phyloP scores from a whole-genome alignment of 2,113 vertebrate species.

The Myrmecobius fasciatus region DNA sequence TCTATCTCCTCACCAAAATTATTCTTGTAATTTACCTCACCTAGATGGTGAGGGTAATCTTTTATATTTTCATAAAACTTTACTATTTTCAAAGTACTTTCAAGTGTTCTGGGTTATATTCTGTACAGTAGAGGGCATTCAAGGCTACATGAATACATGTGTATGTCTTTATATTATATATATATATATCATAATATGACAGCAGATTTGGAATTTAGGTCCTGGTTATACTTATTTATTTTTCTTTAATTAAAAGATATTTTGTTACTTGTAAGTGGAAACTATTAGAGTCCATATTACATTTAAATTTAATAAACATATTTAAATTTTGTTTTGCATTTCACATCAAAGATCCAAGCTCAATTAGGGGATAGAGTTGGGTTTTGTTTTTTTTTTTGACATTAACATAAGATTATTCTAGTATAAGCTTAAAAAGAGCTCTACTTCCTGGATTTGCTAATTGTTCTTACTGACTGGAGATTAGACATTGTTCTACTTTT shows the following conservation, averaged over 20 bases:
- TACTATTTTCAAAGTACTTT: background rate
- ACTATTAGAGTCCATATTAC: background rate
- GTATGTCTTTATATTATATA: background rate
- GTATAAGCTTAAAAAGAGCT: constrained; percentile 30
- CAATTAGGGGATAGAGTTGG: background rate
- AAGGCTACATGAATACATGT: background rate
- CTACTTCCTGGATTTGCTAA: constrained; percentile 33
- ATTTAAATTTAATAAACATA: constrained; percentile 7
- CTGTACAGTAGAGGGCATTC: background rate
- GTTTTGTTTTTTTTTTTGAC: background rate
- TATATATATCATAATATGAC: background rate
- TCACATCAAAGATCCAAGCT: background rate
- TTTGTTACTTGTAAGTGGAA: constrained; percentile 32
- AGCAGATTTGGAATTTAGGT: background rate
- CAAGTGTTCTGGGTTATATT: background rate
- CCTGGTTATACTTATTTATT: background rate
- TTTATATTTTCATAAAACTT: background rate
- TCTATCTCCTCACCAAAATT: background rate
- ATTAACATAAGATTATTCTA: constrained; percentile 39
- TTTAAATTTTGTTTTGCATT: background rate
- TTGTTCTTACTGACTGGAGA: background rate
- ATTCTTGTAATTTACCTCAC: background rate
- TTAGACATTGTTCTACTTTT: constrained; percentile 5
- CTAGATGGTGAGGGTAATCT: background rate
- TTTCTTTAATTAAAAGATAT: background rate